Evolutionary conservation across 1,140 invertebrate species (phyloP).

Genomic region (Papilio machaon): DNA sequence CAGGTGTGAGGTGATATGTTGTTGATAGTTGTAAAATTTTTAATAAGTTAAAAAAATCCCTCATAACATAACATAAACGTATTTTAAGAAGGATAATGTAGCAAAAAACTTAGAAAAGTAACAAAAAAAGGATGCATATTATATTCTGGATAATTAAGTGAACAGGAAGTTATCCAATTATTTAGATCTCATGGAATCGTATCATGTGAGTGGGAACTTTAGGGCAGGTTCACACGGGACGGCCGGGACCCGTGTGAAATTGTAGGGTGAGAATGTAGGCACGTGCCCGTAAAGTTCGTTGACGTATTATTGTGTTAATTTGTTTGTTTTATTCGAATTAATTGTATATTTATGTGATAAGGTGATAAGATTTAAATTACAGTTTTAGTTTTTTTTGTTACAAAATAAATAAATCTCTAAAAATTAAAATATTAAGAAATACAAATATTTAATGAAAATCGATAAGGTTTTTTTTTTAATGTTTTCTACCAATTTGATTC

Average conservation of each 20-base stretch:
- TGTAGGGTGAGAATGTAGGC: background rate
- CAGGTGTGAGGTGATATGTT: no score
- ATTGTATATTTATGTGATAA: background rate
- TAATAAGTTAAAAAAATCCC: no score
- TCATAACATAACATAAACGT: background rate
- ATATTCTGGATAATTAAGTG: background rate
- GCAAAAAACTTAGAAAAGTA: background rate
- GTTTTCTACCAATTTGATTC: no score
- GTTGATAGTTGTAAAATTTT: no score
- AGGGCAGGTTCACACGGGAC: background rate
- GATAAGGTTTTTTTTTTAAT: no score
- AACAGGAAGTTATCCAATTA: background rate
- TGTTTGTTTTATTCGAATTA: background rate
- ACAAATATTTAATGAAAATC: no score
- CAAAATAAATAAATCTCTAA: no score
- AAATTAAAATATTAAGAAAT: no score
- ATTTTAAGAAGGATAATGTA: background rate
- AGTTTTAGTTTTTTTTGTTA: no score
- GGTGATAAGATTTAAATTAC: no score
- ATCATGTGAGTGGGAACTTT: constrained; percentile 1
- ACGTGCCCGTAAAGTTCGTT: background rate
- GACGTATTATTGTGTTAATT: background rate
- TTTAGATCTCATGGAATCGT: background rate
- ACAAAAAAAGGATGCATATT: background rate
- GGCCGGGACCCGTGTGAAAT: background rate